Evolutionary conservation across 1,140 invertebrate species (phyloP).

Genomic region (Zaprionus vittiger): DNA sequence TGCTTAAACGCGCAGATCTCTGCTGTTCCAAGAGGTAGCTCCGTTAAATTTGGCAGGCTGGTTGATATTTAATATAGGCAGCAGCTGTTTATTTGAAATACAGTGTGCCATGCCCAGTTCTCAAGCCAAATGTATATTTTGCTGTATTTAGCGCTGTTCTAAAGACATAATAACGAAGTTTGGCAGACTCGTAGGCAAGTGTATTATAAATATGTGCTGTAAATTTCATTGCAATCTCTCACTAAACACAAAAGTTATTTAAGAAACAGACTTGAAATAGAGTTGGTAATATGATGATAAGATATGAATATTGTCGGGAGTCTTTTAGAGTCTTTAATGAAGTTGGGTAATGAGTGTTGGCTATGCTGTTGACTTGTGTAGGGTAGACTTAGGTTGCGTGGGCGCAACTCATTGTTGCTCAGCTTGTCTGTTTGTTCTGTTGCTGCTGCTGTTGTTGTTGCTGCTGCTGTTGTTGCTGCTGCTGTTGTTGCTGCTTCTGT

Average conservation of each 20-base stretch:
- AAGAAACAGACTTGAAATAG: background rate
- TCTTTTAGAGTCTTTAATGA: too few relatives aligned
- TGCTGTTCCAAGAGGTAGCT: background rate
- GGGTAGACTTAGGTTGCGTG: background rate
- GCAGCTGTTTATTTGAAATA: background rate
- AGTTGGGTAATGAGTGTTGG: too few relatives aligned
- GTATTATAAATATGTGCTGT: background rate
- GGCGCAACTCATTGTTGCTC: background rate
- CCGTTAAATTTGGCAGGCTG: background rate
- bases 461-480: conserved; percentile 17
- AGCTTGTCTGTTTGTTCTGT: conserved; percentile 8
- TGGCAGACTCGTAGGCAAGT: background rate
- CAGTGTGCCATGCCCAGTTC: background rate
- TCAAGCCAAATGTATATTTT: background rate
- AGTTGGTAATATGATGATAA: too few relatives aligned
- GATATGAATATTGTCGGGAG: too few relatives aligned
- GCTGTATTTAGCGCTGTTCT: background rate
- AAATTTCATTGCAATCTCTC: background rate
- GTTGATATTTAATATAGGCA: background rate
- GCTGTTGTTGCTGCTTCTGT: conserved; percentile 30
- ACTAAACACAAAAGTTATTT: background rate
- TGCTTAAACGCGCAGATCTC: background rate
- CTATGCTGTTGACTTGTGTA: background rate
- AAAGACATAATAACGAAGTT: background rate
- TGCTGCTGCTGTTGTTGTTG: conserved; percentile 4